phyloP scores from a whole-genome alignment of 1,140 invertebrate genomes.

The Cylas formicarius region DNA sequence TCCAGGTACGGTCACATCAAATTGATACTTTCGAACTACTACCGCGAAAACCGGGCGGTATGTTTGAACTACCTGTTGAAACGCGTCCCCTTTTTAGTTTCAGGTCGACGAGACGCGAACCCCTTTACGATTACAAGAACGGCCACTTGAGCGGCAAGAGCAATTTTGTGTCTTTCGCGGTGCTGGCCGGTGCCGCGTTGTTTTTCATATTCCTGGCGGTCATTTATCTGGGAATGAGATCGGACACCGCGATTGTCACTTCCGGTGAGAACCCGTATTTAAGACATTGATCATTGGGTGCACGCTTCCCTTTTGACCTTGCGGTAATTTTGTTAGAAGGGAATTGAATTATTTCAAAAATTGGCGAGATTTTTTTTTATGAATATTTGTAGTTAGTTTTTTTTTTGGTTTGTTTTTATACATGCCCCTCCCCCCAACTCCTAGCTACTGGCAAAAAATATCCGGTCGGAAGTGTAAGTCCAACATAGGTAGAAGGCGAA shows the following conservation, averaged over 20 bases:
- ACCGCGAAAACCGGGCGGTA: too few species aligned
- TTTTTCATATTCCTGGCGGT: constrained; percentile 60
- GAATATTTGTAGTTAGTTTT: too few species aligned
- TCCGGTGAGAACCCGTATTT: constrained; percentile 33
- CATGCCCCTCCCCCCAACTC: too few species aligned
- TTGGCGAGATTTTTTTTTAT: too few species aligned
- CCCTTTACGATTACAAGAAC: constrained; percentile 44
- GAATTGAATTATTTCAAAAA: too few species aligned
- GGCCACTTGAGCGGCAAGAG: constrained; percentile 48
- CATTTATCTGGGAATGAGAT: constrained; percentile 56
- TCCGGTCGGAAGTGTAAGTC: too few species aligned
- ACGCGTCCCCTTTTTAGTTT: constrained; percentile 24
- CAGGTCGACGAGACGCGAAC: constrained; percentile 36
- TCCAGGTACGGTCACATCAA: constrained; percentile 19
- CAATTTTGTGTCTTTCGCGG: constrained; percentile 57
- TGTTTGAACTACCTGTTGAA: too few species aligned
- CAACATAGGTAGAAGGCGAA: too few species aligned
- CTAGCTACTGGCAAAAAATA: too few species aligned
- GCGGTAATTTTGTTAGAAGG: too few species aligned
- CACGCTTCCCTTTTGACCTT: constrained; percentile 2
- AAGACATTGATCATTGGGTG: constrained; percentile 9
- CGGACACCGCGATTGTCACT: constrained; percentile 26
- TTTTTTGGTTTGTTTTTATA: too few species aligned
- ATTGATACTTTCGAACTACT: background rate
- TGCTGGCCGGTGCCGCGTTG: constrained; percentile 52